Evolutionary conservation across 2,888 invertebrate genomes (phyloP), one percentile per base, ranked within the genome.

Genomic region (Bugula neritina): DNA sequence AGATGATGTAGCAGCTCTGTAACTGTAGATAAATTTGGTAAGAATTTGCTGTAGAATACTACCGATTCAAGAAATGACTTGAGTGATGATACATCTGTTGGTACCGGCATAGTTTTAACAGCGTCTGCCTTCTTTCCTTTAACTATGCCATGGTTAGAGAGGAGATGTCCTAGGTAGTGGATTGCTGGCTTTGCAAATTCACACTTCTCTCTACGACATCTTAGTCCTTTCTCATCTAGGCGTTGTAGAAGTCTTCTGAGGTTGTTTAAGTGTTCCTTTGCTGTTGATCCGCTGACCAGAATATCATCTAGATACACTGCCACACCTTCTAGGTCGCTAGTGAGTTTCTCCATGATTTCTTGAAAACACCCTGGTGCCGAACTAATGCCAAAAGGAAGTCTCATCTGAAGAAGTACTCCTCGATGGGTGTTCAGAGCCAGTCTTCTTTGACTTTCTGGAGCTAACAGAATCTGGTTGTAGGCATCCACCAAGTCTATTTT

Each of bases 291-390:
- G 2, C 76, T 75, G 1, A 78, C 69, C 13, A 77, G 71, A 54
- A 79, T 76, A 52, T 79, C 78, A 71, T 79, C 78, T 0, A 79
- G 69, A n/a, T 75, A 74, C 1, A 74, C 74, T 0, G 74, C 57
- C 0, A 75, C 75, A 43, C 74, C 73, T 1, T 76, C 74, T 5
- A 79, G 72, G 5, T 75, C 77, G 3, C 73, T 63, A 25, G 78
- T 23, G 5, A 78, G 34, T n/a, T 76, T 74, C 25, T 79, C 79
- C 72, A 77, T 79, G 10, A 74, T 72, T 0, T 73, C 23, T 58
- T 78, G 78, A 58, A 76, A 76, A 69, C 77, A 75, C 0, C 75
- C 76, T 10, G 77, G 76, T 0, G 76, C 75, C 3, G 76, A 76
- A 1, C 75, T 72, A 1, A 78, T 73, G 5, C 77, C 76, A 69